phyloP scores from a whole-genome alignment of 2,888 invertebrate species.

The Orthosia incerta region DNA sequence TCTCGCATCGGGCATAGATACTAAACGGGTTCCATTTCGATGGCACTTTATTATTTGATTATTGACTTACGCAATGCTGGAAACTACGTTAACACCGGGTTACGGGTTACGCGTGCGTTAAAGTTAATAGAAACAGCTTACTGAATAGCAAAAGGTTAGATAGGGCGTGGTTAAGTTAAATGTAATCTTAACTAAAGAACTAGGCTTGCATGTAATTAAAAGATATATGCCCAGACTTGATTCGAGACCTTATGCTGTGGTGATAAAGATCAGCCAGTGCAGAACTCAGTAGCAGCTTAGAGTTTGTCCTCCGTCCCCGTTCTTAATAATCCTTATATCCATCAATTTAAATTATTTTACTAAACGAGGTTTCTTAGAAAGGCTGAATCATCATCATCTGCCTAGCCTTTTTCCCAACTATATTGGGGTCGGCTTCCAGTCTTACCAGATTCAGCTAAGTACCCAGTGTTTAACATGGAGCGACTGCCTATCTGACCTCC shows the following conservation, averaged over 20 bases:
- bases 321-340: neutral
- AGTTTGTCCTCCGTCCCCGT: neutral
- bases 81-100: conserved; percentile 43
- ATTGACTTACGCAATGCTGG: conserved; percentile 55
- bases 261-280: neutral
- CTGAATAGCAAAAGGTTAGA: conserved; percentile 16
- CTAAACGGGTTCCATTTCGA: conserved; percentile 65
- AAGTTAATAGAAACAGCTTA: conserved; percentile 24
- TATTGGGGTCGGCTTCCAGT: no score
- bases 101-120: conserved; percentile 51
- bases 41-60: conserved; percentile 64
- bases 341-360: neutral
- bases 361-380: neutral
- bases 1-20: conserved; percentile 57
- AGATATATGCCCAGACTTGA: neutral
- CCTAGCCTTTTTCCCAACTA: no score
- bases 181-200: neutral
- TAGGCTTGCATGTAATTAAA: neutral
- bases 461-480: no score
- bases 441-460: no score
- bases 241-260: neutral
- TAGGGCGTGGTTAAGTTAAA: conserved; percentile 13
- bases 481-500: no score
- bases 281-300: neutral
- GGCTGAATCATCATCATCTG: no score